Percentiles rank a stretch among this genome's conserved stretches.
Evolutionary conservation across 1,140 invertebrate species (phyloP).

Genomic region (Tenebrio molitor): DNA sequence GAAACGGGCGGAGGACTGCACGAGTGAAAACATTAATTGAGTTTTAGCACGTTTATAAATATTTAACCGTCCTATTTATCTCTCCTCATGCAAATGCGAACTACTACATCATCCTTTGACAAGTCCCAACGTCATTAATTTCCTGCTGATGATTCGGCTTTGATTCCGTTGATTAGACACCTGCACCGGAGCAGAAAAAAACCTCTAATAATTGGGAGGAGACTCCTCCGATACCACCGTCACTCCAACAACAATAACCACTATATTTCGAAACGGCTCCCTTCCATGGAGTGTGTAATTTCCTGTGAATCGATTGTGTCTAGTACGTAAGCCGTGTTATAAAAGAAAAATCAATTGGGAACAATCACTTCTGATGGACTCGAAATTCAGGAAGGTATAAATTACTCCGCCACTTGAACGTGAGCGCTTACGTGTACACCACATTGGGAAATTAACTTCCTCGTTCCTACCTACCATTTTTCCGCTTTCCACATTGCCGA

Average conservation of each 20-base stretch:
- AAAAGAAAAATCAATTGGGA: slow-evolving; percentile 35
- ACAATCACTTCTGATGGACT: slow-evolving; percentile 35
- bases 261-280: slow-evolving; percentile 16
- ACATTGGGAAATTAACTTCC: slow-evolving; percentile 19
- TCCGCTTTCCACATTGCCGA: too few species aligned
- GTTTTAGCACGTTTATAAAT: slow-evolving; percentile 12
- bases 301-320: slow-evolving; percentile 26
- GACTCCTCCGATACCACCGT: background rate
- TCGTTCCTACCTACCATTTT: background rate
- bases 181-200: background rate
- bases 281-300: slow-evolving; percentile 24
- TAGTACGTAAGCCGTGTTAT: background rate
- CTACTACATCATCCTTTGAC: slow-evolving; percentile 30
- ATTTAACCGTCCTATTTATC: slow-evolving; percentile 13
- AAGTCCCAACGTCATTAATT: slow-evolving; percentile 9
- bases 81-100: slow-evolving; percentile 13
- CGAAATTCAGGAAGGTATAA: slow-evolving; percentile 36
- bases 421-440: slow-evolving; percentile 35
- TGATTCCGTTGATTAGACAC: slow-evolving; percentile 29
- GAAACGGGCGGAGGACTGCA: too few species aligned
- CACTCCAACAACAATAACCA: slow-evolving; percentile 12
- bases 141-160: slow-evolving; percentile 14
- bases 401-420: slow-evolving; percentile 29
- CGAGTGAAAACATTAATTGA: too few species aligned
- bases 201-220: slow-evolving; percentile 17